These are phyloP conservation scores for Electrophaes corylata DNA, from an alignment of 2,888 invertebrate species.

Conservation along the genomic window DNA sequence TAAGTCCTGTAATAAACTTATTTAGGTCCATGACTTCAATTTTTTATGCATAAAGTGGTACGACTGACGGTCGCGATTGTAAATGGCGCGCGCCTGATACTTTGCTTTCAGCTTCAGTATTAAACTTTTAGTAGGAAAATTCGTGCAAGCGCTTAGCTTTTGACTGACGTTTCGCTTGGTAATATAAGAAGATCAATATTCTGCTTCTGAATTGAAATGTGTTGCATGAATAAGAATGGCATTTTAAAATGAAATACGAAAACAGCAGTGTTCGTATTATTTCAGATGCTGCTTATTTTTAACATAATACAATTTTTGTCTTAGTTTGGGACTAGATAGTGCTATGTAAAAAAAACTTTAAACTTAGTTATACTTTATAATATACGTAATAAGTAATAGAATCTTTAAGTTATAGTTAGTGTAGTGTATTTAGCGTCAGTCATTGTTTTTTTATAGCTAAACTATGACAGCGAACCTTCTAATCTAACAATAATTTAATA, in stretches of 20 bases:
- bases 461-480: conserved; percentile 28
- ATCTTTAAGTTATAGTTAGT: no score
- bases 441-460: conserved; percentile 11
- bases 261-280: not conserved
- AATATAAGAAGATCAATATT: conserved; percentile 14
- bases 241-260: not conserved
- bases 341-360: no score
- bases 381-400: no score
- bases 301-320: no score
- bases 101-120: not conserved
- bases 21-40: no score
- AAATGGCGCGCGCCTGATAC: not conserved
- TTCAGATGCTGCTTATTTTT: no score
- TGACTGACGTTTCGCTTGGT: conserved; percentile 3
- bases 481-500: conserved; percentile 32
- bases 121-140: conserved; percentile 31
- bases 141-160: conserved; percentile 14
- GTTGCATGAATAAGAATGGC: conserved; percentile 1
- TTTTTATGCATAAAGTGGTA: no score
- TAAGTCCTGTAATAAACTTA: no score
- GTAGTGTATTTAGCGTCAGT: not conserved
- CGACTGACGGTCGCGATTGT: not conserved
- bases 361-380: no score
- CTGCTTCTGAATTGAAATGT: conserved; percentile 9
- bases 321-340: no score